Base-by-base conservation (phyloP, 2,113 vertebrate species). In the Perca flavescens region DNA sequence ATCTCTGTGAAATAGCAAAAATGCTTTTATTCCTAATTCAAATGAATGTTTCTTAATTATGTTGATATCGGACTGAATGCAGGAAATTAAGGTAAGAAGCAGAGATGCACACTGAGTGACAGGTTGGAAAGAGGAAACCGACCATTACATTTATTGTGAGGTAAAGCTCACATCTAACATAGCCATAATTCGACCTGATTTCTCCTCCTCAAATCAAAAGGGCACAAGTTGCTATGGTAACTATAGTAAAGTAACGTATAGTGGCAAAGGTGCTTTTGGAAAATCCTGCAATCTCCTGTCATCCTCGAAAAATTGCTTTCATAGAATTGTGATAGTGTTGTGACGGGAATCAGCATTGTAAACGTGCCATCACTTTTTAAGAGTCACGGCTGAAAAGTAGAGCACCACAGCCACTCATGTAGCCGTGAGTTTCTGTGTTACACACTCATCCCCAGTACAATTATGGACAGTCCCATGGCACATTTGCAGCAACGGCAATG, bases 191-290 rank as follows among this genome's bases (percentile, higher is more conserved):
- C 84, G 83, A 88, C 83, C 88, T 64, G 80, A 83, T 88, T 82
- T 77, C 57, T 50, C 50, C 46, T 22, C 74, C 67, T 78, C 72
- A 80, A 82, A 85, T 76, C 68, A 82, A 54, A 43, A 77, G 63
- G 77, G 68, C 74, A 79, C 53, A 52, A 3, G 87, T 93, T 93
- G 86, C 93, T 85, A 91, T 94, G 91, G 88, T 75, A 90, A 91
- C 89, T 34, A 76, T 65, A 83, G 21, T 11, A 75, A 66, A 28
- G 34, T 71, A 25, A 21, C 19, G 54, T 57, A 28, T 72, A 75
- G 67, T 43, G 0, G 31, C 77, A 65, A 79, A 79, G 43, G 58
- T 69, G 40, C 56, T 69, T 75, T 40, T 54, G 11, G n/a, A 81
- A 74, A 74, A 66, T 9, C 46, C 25, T 40, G 57, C 36, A 52